Percentiles rank a stretch among this genome's conserved stretches.
Evolutionary conservation across 2,888 invertebrate genomes (phyloP).

Genomic region (Tanytarsus gracilentus): DNA sequence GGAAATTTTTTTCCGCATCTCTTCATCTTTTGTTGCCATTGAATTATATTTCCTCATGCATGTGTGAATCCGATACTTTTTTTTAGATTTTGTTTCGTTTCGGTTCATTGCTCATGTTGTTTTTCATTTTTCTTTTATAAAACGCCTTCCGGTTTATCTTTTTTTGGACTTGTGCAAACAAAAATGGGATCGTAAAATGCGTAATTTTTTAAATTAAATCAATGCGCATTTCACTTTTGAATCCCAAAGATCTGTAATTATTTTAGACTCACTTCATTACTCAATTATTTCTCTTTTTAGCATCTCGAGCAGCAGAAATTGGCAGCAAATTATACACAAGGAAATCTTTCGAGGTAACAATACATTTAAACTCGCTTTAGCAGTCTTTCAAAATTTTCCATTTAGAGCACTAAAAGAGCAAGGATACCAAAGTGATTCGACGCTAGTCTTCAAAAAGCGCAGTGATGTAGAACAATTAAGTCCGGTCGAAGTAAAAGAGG

Average conservation of each 20-base stretch:
- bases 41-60: constrained; percentile 27
- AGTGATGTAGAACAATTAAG: constrained; percentile 60
- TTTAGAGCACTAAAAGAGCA: constrained; percentile 55
- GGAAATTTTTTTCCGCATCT: too few relatives aligned
- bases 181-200: background rate
- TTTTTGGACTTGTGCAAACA: constrained; percentile 1
- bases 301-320: constrained; percentile 63
- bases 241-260: background rate
- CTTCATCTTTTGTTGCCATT: background rate
- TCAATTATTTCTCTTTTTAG: constrained; percentile 43
- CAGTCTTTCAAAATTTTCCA: background rate
- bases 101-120: background rate
- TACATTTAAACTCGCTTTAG: background rate
- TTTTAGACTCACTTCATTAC: background rate
- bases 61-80: constrained; percentile 20
- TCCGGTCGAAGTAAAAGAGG: constrained; percentile 73
- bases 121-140: background rate
- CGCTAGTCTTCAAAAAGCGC: constrained; percentile 70
- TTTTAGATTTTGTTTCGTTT: background rate
- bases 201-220: background rate
- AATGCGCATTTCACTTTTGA: background rate
- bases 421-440: constrained; percentile 87
- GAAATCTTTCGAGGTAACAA: constrained; percentile 73
- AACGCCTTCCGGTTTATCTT: constrained; percentile 26
- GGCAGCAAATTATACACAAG: constrained; percentile 56